These are phyloP conservation scores for Drosophila koepferae DNA, from an alignment of 2,888 invertebrate genomes.

Conservation along the genomic window DNA sequence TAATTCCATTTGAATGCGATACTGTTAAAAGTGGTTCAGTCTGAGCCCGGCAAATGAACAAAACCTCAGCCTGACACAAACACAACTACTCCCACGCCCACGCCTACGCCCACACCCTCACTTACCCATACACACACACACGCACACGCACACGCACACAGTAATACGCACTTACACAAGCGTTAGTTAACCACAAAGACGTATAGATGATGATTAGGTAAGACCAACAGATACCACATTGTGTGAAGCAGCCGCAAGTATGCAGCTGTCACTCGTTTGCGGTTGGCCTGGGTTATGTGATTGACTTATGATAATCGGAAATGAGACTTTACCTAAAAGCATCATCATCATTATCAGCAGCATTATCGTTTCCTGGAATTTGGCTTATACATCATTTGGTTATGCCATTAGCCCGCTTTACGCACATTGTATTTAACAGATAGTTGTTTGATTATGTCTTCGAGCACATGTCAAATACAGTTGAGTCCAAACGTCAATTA, in stretches of 20 bases:
- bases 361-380: constrained; percentile 19
- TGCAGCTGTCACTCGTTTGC: constrained; percentile 54
- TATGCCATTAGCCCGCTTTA: background rate
- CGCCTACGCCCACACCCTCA: constrained; percentile 5
- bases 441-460: constrained; percentile 4
- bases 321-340: constrained; percentile 15
- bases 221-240: constrained; percentile 39
- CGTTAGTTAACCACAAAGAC: constrained; percentile 59
- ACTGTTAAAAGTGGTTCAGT: constrained; percentile 15
- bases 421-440: constrained; percentile 9
- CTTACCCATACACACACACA: constrained; percentile 1
- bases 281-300: constrained; percentile 49
- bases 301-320: constrained; percentile 64
- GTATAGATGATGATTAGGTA: constrained; percentile 64
- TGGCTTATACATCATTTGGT: constrained; percentile 5
- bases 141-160: background rate
- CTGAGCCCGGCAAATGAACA: constrained; percentile 11
- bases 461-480: constrained; percentile 38
- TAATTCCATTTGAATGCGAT: constrained; percentile 37
- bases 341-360: constrained; percentile 25
- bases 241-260: constrained; percentile 53
- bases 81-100: background rate
- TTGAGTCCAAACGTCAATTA: constrained; percentile 24
- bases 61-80: constrained; percentile 26
- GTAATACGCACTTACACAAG: constrained; percentile 24